Evolutionary conservation across 37 sponge, comb jelly and placozoan species (phyloP).

Genomic region (Cliona cf. orientalis): DNA sequence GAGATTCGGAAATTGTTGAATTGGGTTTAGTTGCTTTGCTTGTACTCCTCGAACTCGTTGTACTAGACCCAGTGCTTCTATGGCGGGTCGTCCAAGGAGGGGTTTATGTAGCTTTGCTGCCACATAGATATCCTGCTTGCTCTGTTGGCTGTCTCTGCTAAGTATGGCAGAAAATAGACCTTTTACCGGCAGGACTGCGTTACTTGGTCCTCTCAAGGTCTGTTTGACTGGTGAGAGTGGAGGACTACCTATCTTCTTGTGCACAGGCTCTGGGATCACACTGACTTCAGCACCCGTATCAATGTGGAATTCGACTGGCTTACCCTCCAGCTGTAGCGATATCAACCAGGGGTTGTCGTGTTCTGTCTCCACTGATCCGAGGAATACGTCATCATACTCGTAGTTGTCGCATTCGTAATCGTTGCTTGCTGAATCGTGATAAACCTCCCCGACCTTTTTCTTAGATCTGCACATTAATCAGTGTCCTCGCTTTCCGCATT

Average conservation of each 20-base stretch:
- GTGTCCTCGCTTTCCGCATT: too few species aligned
- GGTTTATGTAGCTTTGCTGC: background rate
- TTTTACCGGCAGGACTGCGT: background rate
- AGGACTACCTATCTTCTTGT: background rate
- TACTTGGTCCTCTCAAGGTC: constrained; percentile 1
- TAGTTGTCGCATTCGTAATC: too few species aligned
- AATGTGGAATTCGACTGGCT: background rate
- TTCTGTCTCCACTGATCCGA: too few species aligned
- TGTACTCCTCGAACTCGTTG: background rate
- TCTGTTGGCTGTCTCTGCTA: background rate
- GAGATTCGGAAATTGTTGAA: constrained; percentile 7
- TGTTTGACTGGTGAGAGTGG: background rate
- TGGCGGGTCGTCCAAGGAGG: constrained; percentile 35
- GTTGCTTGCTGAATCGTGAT: too few species aligned
- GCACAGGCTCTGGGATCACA: constrained; percentile 21
- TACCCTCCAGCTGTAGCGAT: too few species aligned
- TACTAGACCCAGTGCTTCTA: constrained; percentile 17
- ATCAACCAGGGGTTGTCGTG: too few species aligned
- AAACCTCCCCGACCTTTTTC: too few species aligned
- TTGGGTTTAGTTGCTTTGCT: background rate
- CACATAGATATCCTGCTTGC: constrained; percentile 3
- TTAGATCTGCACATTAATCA: too few species aligned
- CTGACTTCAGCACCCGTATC: constrained; percentile 23
- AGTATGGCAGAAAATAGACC: constrained; percentile 4
- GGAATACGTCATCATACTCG: too few species aligned